Conservation (phyloP, 2,113 vertebrate genomes). For the Brachyhypopomus gauderio region DNA sequence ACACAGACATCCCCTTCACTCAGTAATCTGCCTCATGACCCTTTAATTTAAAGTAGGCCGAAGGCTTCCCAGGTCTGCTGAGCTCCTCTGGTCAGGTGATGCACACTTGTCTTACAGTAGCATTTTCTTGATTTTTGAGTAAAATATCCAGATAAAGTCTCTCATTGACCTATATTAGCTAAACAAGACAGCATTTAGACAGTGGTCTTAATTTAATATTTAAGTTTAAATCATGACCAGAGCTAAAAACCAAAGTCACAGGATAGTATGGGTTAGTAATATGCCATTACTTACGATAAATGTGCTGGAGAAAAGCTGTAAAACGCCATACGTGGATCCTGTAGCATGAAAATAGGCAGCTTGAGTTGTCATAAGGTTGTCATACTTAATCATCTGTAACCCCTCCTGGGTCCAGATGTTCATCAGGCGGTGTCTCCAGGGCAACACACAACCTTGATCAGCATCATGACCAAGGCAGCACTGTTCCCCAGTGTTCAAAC, state of each 20-base stretch:
- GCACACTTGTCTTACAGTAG: constrained; percentile 15
- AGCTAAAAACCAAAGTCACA: not conserved
- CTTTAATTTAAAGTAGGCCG: constrained; percentile 58
- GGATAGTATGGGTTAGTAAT: not conserved
- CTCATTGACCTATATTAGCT: no score
- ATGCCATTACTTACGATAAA: constrained; percentile 85
- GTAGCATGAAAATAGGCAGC: constrained; percentile 51
- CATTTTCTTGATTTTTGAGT: not conserved
- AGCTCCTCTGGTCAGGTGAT: constrained; percentile 30
- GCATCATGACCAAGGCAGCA: not conserved
- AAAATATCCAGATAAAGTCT: constrained; percentile 7
- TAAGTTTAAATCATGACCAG: not conserved
- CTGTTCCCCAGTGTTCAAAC: no score
- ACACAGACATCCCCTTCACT: constrained; percentile 70
- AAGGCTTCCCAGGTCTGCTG: constrained; percentile 20
- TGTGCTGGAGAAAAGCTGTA: constrained; percentile 94
- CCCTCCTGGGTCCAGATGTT: not conserved
- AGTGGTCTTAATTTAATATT: not conserved
- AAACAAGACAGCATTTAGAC: not conserved
- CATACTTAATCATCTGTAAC: no score
- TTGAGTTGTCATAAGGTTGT: not conserved
- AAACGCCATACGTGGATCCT: constrained; percentile 91
- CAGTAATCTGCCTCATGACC: constrained; percentile 74
- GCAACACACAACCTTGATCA: no score
- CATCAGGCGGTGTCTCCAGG: not conserved